Percentiles rank a stretch among this genome's conserved stretches.
These are phyloP conservation scores for Myiopsitta monachus DNA, from an alignment of 2,113 vertebrate genomes.

Conservation along the genomic window DNA sequence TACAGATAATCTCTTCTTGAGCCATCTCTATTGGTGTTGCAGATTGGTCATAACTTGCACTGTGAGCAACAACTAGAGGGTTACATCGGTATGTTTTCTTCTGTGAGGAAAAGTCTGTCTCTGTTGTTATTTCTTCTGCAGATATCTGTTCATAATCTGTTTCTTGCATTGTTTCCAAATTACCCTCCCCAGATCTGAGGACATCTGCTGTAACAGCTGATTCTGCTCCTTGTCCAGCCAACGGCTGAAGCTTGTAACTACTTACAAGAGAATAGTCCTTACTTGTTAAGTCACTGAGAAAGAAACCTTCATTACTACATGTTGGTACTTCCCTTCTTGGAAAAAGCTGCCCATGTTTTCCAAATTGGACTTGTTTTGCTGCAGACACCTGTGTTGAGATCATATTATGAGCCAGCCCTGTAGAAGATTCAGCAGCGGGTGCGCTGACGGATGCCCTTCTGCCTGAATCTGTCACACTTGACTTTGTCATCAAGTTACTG, in stretches of 20 bases:
- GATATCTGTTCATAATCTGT: not conserved
- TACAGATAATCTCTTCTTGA: conserved; percentile 52
- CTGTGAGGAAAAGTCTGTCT: conserved; percentile 1
- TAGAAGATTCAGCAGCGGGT: not conserved
- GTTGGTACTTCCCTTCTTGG: not conserved
- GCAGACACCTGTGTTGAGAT: not conserved
- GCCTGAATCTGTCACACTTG: conserved; percentile 7
- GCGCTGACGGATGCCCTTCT: not conserved
- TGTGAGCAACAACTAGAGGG: not conserved
- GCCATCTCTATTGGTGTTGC: conserved; percentile 1
- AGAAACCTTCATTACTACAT: conserved; percentile 34
- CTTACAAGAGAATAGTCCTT: not conserved
- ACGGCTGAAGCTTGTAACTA: not conserved
- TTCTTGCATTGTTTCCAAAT: conserved; percentile 12
- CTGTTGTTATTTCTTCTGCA: not conserved
- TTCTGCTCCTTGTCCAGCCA: conserved; percentile 2
- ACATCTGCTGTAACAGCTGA: not conserved
- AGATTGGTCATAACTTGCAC: conserved; percentile 25
- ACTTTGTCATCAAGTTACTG: not conserved
- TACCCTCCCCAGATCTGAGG: not conserved
- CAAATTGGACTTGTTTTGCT: not conserved
- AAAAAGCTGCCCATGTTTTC: conserved; percentile 1
- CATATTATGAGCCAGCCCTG: not conserved
- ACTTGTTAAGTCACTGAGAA: conserved; percentile 24
- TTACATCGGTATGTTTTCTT: not conserved